Evolutionary conservation across 2,888 invertebrate genomes (phyloP), one percentile per base, ranked within the genome.

Genomic region (Temnothorax ravouxi): DNA sequence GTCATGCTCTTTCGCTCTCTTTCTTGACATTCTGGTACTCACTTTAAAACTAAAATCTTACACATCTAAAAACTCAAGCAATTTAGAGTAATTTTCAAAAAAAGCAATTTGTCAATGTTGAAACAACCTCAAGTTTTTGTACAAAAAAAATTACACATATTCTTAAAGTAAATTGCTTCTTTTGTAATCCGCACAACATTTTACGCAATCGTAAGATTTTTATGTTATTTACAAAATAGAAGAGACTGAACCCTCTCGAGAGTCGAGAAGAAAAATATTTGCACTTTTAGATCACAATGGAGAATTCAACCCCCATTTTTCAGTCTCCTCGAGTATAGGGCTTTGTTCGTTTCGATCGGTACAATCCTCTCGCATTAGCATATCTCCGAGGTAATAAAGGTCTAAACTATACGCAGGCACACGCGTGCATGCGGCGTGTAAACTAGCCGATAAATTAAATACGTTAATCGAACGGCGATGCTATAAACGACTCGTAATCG

Each of bases 341-440:
- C 25, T 62, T 52, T 38, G n/a, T 54, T 29, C n/a, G 74, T 59
- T 29, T 62, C 54, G 67, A 21, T 41, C 41, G 41, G 54, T 67
- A 86, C 87, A 82, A 89, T 89, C 87, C 81, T 82, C 74, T 75
- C 62, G 88, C 89, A 90, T 89, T 89, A 90, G 90, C 88, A 87
- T 88, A 89, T 90, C 89, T 90, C 61, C 62, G 71, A 47, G 56
- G 81, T 81, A 83, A 86, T 84, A 89, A 88, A 89, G 87, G 89
- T 50, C 71, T 69, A 79, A 56, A 74, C 84, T 84, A 84, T 84
- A 87, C 69, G 59, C 84, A 86, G 69, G 56, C 77, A 75, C 15
- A 54, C 76, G 79, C 69, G 69, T 29, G 44, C 44, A 72, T 47
- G 67, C 74, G 66, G 62, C 82, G 84, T 62, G 82, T 77, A 86